phyloP scores from a whole-genome alignment of 2,888 invertebrate species.

The Anoplius nigerrimus region DNA sequence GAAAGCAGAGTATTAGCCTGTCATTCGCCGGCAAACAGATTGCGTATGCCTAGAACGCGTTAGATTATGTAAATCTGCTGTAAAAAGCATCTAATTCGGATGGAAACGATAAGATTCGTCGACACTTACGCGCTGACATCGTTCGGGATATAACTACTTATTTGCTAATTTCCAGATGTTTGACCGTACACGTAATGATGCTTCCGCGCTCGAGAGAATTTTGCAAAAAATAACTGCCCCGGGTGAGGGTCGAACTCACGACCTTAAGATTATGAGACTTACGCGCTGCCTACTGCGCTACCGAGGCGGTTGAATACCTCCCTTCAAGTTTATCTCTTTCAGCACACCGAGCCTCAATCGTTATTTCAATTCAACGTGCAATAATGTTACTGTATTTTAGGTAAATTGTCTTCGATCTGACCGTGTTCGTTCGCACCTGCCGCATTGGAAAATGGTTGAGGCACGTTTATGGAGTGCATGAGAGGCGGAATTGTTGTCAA shows the following conservation, averaged over 20 bases:
- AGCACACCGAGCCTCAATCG: background rate
- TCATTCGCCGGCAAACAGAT: background rate
- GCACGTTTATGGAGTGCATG: constrained; percentile 55
- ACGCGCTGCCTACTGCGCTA: constrained; percentile 65
- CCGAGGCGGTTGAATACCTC: constrained; percentile 50
- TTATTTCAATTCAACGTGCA: background rate
- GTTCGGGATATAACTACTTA: too few relatives aligned
- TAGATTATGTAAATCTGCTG: background rate
- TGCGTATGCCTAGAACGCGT: background rate
- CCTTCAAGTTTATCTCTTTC: background rate
- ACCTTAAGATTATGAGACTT: constrained; percentile 79
- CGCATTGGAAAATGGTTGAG: constrained; percentile 51
- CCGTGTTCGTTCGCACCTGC: constrained; percentile 41
- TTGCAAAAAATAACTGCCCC: constrained; percentile 80
- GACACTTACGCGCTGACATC: too few relatives aligned
- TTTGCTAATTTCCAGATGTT: too few relatives aligned
- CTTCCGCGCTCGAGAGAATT: too few relatives aligned
- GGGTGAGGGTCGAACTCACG: constrained; percentile 90
- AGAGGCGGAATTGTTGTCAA: constrained; percentile 55
- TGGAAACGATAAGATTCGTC: too few relatives aligned
- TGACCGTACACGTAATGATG: too few relatives aligned
- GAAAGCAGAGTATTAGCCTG: background rate
- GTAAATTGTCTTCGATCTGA: background rate
- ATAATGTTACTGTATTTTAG: background rate
- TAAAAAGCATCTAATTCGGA: too few relatives aligned